Evolutionary conservation across 2,797 vertebrate species (phyloP), one percentile per base, ranked within the genome.

Genomic region (Cirrhinus molitorella): DNA sequence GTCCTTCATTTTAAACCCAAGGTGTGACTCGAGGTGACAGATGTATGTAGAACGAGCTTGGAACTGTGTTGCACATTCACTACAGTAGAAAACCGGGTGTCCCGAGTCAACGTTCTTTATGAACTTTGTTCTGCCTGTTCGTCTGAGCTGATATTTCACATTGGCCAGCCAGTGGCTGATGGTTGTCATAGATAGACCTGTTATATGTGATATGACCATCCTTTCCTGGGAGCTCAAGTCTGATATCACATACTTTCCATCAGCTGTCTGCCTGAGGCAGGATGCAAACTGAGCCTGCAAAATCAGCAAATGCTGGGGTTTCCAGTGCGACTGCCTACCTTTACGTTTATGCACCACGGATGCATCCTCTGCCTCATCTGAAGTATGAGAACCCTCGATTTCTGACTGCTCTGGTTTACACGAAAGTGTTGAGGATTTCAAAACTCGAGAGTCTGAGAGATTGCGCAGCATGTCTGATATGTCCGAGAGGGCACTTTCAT

Each of bases 131-230:
- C 98, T 96, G 87, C 98, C 98, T 78, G 98, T 99, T 94, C 98
- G 97, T 92, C 98, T 96, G 49, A 99, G 96, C 95, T 99, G 98
- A 94, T 99, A 99, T 92, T 99, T 99, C 88, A 99, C 98, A 81
- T 99, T 99, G 90, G 98, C 98, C 88, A 99, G 94, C 98, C 98
- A 99, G 94, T 99, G 98, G 95, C 98, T 99, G 91, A 99, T 99
- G 86, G 98, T 99, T 89, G 98, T 99, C 98, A 99, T 98, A 2
- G 98, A 99, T 67, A 99, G 96, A 87, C 98, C 97, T 0, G 98
- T 99, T 94, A 99, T 97, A 86, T 97, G 95, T 43, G 98, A 99
- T 92, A 99, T 96, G 86, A 99, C 97, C 97, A 98, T 98, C 90
- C 98, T 95, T 90, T 99, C 98, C 93, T 99, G 98, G 40, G 98